A percentile compares a stretch with the other conserved stretches of the same genome.
These are phyloP conservation scores for Phasia obesa DNA, from an alignment of 2,888 invertebrate species.

Conservation along the genomic window DNA sequence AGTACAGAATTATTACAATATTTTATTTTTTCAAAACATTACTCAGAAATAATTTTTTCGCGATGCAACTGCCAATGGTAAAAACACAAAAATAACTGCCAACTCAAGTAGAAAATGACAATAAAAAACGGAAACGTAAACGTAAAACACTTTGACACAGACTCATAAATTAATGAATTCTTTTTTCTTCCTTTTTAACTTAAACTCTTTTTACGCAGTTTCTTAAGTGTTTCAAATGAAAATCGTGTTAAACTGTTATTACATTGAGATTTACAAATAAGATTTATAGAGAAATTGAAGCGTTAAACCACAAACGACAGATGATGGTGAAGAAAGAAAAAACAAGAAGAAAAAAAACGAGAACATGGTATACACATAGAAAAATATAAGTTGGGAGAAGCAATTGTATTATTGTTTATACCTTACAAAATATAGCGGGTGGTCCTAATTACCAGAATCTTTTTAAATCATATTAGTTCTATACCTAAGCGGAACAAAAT, in stretches of 20 bases:
- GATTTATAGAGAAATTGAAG: slow-evolving; percentile 76
- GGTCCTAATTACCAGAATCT: no score
- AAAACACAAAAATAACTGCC: slow-evolving; percentile 4
- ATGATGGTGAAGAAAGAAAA: slow-evolving; percentile 48
- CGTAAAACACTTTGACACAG: slow-evolving; percentile 35
- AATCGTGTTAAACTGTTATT: slow-evolving; percentile 60
- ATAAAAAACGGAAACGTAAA: not conserved
- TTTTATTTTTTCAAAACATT: slow-evolving; percentile 3
- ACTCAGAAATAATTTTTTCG: not conserved
- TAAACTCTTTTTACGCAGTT: slow-evolving; percentile 6
- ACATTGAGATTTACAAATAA: slow-evolving; percentile 73
- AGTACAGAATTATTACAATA: not conserved
- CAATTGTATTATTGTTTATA: no score
- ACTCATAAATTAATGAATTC: slow-evolving; percentile 51
- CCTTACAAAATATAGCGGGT: no score
- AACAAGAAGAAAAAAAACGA: not conserved
- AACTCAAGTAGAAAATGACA: slow-evolving; percentile 8
- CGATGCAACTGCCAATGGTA: not conserved
- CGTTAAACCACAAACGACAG: slow-evolving; percentile 72
- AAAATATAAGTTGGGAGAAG: no score
- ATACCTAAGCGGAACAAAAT: no score
- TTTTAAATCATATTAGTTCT: no score
- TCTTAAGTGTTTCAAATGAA: slow-evolving; percentile 48
- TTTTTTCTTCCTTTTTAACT: slow-evolving; percentile 21
- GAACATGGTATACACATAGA: not conserved